Evolutionary conservation across 2,113 vertebrate genomes (phyloP), one percentile per base, ranked within the genome.

Genomic region (Mirounga angustirostris): DNA sequence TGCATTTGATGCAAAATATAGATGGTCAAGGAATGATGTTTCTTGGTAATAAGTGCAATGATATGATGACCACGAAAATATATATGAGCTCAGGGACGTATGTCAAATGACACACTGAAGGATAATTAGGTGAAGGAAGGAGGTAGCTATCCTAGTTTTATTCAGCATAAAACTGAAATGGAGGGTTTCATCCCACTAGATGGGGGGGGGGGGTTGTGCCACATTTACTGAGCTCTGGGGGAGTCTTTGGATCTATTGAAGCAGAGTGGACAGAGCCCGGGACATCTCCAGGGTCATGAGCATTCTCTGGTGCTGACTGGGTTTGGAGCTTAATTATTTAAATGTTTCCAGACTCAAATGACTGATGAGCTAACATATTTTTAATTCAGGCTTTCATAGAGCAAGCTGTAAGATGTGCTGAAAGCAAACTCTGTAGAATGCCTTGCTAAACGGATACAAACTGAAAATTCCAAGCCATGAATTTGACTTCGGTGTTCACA

Each of bases 311-410:
- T 63, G 80, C 94, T 90, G 92, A 93, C 87, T 82, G 28, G 33
- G 65, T 91, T 95, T 93, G 43, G 69, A 96, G 36, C 65, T 98
- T 97, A 98, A 98, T 98, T 98, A 97, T 98, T 98, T 98, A 98
- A 96, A 97, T 98, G 97, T 98, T 98, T 98, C 97, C 95, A 97
- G 96, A 96, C 97, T 98, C 96, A 89, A 89, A 93, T 97, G 97
- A 92, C 97, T 88, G 95, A 96, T 92, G 97, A 94, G 81, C 85
- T 92, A 96, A 96, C 88, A 94, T 98, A 92, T 95, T 96, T 98
- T 94, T 96, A 95, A 97, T 96, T 92, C 59, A 67, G 95, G 58
- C 87, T 69, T 95, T 50, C 74, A 63, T 61, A 87, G 89, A 73
- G 40, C 36, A 88, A 36, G 52, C 89, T 86, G 12, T 71, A 92